These are phyloP conservation scores for Brachymystax lenok DNA, from an alignment of 2,797 vertebrate genomes.

Conservation along the genomic window DNA sequence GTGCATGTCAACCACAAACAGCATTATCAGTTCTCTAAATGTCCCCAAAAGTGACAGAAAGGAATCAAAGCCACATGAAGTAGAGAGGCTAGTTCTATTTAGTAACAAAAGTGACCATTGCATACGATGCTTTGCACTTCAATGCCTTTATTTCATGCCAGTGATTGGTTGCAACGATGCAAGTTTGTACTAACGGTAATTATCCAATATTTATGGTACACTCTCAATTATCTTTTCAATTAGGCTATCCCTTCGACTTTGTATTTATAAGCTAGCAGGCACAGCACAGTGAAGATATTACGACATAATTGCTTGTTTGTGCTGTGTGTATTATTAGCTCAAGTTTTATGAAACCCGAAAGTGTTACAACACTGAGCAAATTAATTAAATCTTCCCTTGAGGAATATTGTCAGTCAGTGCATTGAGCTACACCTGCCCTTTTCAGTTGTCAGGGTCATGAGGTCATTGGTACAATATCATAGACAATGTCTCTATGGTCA, in stretches of 20 bases:
- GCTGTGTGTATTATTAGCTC: background rate
- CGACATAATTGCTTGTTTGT: background rate
- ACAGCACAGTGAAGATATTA: background rate
- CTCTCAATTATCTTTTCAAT: background rate
- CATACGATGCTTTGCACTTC: background rate
- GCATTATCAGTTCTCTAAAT: constrained; percentile 20
- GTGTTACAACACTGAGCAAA: too few species aligned
- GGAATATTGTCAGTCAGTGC: too few species aligned
- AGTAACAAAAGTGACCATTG: constrained; percentile 41
- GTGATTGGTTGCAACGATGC: background rate
- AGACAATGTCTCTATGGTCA: too few species aligned
- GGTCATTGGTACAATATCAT: too few species aligned
- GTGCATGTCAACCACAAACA: constrained; percentile 45
- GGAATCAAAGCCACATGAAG: constrained; percentile 28
- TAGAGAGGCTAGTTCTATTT: background rate
- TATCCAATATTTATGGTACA: background rate
- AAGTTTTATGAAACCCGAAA: too few species aligned
- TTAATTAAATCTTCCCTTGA: too few species aligned
- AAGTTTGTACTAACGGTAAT: background rate
- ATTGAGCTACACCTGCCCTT: too few species aligned
- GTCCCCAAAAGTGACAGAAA: constrained; percentile 30
- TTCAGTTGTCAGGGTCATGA: too few species aligned
- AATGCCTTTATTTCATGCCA: background rate
- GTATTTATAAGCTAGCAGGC: too few species aligned
- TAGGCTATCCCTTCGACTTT: background rate